Percentiles rank a stretch among this genome's conserved stretches.
Evolutionary conservation across 1,140 invertebrate genomes (phyloP).

Genomic region (Aradophagus sp.): DNA sequence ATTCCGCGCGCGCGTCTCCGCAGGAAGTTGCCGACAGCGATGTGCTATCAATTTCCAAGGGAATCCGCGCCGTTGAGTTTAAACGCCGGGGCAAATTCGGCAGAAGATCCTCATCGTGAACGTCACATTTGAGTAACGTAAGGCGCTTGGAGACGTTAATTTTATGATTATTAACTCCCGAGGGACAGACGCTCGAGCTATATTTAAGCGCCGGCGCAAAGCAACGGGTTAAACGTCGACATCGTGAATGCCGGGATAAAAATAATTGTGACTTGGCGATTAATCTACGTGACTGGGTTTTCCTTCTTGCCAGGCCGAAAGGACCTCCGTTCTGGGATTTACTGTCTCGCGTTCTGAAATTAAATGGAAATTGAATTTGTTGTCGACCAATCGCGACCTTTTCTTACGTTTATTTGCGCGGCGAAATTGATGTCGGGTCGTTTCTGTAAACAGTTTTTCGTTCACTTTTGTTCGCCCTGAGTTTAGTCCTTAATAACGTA

Average conservation of each 20-base stretch:
- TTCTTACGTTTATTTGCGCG: no score
- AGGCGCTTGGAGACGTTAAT: conserved; percentile 28
- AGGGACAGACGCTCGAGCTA: conserved; percentile 19
- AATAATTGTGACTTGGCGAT: conserved; percentile 36
- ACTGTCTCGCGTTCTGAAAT: no score
- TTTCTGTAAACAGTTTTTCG: no score
- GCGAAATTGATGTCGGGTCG: no score
- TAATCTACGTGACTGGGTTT: no score
- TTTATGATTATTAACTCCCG: conserved; percentile 53
- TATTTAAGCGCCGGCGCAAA: conserved; percentile 16
- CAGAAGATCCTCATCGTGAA: conserved; percentile 30
- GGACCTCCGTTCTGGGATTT: no score
- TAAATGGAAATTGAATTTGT: no score
- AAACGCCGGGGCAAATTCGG: conserved; percentile 52
- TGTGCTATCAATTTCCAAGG: conserved; percentile 41
- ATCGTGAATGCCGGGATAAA: conserved; percentile 27
- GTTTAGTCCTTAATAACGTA: no score
- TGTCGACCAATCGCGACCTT: no score
- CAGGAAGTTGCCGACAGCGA: conserved; percentile 36
- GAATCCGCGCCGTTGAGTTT: conserved; percentile 43
- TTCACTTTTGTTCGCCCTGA: no score
- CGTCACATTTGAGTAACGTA: conserved; percentile 30
- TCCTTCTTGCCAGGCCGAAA: no score
- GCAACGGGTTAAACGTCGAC: conserved; percentile 18
- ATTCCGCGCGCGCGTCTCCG: conserved; percentile 9